Percentiles rank a stretch among this genome's conserved stretches.
Conservation (phyloP, 2,888 invertebrate species). For the Toxonevra muliebris region DNA sequence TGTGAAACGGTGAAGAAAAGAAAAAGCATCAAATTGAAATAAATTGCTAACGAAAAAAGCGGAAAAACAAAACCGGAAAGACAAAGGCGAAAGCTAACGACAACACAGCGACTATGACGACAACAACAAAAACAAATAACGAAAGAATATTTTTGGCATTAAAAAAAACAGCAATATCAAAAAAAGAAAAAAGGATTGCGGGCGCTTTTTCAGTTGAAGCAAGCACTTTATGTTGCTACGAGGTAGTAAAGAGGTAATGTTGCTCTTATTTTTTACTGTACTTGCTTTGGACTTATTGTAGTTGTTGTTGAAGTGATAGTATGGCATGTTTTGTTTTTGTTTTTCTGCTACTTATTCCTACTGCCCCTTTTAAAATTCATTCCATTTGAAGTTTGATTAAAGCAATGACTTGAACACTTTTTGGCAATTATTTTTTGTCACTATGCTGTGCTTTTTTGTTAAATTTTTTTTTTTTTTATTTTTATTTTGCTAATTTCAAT, state of each 20-base stretch:
- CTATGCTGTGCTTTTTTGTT: not conserved
- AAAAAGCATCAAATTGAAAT: constrained; percentile 52
- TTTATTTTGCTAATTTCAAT: constrained; percentile 36
- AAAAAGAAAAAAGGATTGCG: not conserved
- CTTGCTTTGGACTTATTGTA: not conserved
- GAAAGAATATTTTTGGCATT: not conserved
- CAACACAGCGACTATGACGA: not conserved
- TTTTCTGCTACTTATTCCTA: constrained; percentile 19
- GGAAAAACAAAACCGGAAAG: constrained; percentile 10
- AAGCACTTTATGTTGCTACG: too few relatives aligned
- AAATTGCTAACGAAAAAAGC: constrained; percentile 55
- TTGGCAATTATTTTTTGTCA: constrained; percentile 9
- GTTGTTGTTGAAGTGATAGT: not conserved
- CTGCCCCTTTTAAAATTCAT: constrained; percentile 39
- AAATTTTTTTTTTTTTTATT: constrained; percentile 5
- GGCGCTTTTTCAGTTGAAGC: too few relatives aligned
- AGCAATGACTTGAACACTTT: constrained; percentile 41
- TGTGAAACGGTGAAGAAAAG: constrained; percentile 11
- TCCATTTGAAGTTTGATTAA: constrained; percentile 52
- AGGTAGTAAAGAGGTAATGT: not conserved
- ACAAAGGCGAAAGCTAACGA: constrained; percentile 4
- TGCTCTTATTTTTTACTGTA: not conserved
- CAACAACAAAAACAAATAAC: not conserved
- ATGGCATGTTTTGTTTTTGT: not conserved
- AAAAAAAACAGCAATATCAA: not conserved